phyloP scores from a whole-genome alignment of 2,797 vertebrate species.

The Hoplostethus atlanticus region DNA sequence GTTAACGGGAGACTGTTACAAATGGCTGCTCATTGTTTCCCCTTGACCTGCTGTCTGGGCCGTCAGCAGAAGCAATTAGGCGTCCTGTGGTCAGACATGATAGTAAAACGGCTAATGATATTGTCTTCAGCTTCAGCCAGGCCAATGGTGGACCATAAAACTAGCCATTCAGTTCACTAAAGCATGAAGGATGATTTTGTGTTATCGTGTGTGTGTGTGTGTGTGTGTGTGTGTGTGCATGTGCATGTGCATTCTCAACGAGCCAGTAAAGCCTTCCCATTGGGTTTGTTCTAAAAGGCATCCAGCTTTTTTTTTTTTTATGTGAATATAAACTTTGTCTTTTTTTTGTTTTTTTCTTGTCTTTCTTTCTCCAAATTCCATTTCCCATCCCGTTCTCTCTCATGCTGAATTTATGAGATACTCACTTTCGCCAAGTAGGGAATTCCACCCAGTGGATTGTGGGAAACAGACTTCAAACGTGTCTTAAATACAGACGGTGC shows the following conservation, averaged over 20 bases:
- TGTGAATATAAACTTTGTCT: constrained; percentile 4
- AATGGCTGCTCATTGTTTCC: constrained; percentile 30
- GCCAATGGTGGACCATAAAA: constrained; percentile 53
- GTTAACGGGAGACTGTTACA: constrained; percentile 34
- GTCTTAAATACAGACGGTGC: constrained; percentile 54
- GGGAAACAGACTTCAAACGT: constrained; percentile 62
- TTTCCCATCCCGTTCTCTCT: constrained; percentile 16
- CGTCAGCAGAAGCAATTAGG: constrained; percentile 58
- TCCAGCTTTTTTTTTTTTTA: neutral
- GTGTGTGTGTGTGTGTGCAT: constrained; percentile 18
- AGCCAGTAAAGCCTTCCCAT: constrained; percentile 14
- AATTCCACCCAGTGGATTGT: constrained; percentile 57
- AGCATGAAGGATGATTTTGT: constrained; percentile 41
- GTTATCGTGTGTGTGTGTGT: constrained; percentile 15
- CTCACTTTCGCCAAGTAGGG: constrained; percentile 48
- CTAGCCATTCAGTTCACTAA: constrained; percentile 41
- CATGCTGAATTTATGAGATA: constrained; percentile 53
- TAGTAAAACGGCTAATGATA: constrained; percentile 65
- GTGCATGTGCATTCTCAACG: neutral
- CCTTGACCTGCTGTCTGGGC: constrained; percentile 39
- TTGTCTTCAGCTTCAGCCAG: constrained; percentile 37
- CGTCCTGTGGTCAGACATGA: constrained; percentile 55
- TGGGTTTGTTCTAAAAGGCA: constrained; percentile 18
- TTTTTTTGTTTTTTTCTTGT: too few species aligned
- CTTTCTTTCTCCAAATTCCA: constrained; percentile 23